Evolutionary conservation across 2,888 invertebrate genomes (phyloP).

Genomic region (Epinotia nisella): DNA sequence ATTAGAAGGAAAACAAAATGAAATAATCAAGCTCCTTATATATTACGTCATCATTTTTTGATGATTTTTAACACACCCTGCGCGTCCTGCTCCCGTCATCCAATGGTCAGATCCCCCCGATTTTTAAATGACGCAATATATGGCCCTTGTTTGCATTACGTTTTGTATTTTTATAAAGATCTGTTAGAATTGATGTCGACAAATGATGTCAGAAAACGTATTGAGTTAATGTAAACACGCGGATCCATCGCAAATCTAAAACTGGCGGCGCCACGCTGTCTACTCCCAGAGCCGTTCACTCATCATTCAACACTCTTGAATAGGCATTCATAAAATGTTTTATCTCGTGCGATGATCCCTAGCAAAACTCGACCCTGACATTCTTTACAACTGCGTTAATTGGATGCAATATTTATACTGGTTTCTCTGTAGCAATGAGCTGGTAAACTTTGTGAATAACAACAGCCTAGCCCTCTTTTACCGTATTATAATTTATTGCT

Average conservation of each 20-base stretch:
- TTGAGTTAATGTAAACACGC: background rate
- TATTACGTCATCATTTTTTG: too few relatives aligned
- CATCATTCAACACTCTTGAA: conserved; percentile 5
- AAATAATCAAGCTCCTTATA: too few relatives aligned
- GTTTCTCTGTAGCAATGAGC: background rate
- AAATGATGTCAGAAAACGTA: background rate
- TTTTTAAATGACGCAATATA: too few relatives aligned
- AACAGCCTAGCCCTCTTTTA: background rate
- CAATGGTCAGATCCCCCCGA: too few relatives aligned
- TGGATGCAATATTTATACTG: background rate
- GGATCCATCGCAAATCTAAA: conserved; percentile 20
- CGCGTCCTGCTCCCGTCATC: too few relatives aligned
- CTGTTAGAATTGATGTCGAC: background rate
- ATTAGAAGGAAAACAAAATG: too few relatives aligned
- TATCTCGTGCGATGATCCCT: background rate
- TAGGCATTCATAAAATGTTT: background rate
- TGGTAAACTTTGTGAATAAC: background rate
- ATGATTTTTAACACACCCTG: too few relatives aligned
- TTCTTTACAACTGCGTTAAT: background rate
- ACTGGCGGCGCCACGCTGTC: conserved; percentile 29
- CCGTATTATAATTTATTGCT: background rate
- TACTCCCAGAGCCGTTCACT: background rate
- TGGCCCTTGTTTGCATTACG: too few relatives aligned
- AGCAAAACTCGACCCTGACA: background rate
- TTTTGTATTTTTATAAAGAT: background rate